A percentile compares a stretch with the other conserved stretches of the same genome.
These are phyloP conservation scores for Poeciliopsis occidentalis DNA, from an alignment of 2,113 vertebrate species.

Conservation along the genomic window DNA sequence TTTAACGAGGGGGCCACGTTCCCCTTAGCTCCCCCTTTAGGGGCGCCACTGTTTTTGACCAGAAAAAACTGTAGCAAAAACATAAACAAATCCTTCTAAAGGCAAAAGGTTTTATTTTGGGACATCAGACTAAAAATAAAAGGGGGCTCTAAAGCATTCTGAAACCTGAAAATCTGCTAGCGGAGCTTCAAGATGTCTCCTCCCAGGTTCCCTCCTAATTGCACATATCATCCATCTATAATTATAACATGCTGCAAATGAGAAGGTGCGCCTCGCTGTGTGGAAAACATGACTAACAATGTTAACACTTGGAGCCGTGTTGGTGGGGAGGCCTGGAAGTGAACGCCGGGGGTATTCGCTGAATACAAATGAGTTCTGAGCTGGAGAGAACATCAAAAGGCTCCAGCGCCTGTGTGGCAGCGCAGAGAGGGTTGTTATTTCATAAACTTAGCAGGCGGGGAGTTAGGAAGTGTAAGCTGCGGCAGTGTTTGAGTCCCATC, in stretches of 20 bases:
- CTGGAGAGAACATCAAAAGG: slow-evolving; percentile 56
- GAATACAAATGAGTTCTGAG: slow-evolving; percentile 62
- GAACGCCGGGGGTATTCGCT: slow-evolving; percentile 26
- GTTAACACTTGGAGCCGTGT: slow-evolving; percentile 49
- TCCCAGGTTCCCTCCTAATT: slow-evolving; percentile 34
- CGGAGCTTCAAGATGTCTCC: background rate
- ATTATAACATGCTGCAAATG: slow-evolving; percentile 40
- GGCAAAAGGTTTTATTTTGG: no score
- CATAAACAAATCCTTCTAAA: no score
- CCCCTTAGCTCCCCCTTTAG: no score
- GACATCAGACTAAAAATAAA: background rate
- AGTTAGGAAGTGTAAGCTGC: slow-evolving; percentile 25
- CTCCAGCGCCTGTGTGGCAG: slow-evolving; percentile 8
- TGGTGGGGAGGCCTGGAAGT: slow-evolving; percentile 33
- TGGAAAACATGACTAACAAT: slow-evolving; percentile 58
- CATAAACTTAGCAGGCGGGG: slow-evolving; percentile 46
- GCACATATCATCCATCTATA: slow-evolving; percentile 37
- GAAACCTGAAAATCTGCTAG: slow-evolving; percentile 7
- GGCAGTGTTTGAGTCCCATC: slow-evolving; percentile 32
- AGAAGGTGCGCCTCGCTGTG: slow-evolving; percentile 44
- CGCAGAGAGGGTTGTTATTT: slow-evolving; percentile 48
- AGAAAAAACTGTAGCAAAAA: no score
- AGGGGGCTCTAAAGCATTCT: background rate
- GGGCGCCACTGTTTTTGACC: no score
- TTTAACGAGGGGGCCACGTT: no score